Percentiles rank a stretch among this genome's conserved stretches.
Evolutionary conservation across 2,113 vertebrate genomes (phyloP).

Genomic region (Scomber scombrus): DNA sequence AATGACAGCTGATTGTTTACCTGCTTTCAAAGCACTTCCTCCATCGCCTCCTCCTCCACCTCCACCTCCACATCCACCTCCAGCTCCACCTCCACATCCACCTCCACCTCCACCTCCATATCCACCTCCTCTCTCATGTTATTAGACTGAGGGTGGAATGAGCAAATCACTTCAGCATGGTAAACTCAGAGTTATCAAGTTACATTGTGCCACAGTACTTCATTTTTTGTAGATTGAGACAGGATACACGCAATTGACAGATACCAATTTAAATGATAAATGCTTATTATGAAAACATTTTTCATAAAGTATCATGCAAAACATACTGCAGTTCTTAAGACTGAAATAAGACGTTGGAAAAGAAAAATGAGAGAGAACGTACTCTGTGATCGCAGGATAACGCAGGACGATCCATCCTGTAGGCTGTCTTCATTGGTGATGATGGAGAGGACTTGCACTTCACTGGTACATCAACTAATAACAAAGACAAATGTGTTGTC

Average conservation of each 20-base stretch:
- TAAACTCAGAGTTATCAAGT: background rate
- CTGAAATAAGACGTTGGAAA: background rate
- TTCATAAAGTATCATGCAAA: background rate
- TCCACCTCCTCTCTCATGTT: conserved; percentile 28
- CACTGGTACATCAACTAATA: conserved; percentile 75
- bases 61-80: no score
- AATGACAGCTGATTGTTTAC: conserved; percentile 42
- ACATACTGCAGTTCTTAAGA: no score
- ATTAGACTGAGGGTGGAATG: conserved; percentile 18
- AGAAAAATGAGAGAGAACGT: conserved; percentile 34
- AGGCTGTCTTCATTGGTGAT: conserved; percentile 85
- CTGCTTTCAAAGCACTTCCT: conserved; percentile 23
- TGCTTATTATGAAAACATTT: background rate
- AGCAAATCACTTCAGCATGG: background rate
- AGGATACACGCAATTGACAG: background rate
- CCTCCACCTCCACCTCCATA: background rate
- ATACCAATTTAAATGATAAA: background rate
- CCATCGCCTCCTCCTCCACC: background rate
- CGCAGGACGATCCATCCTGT: conserved; percentile 84
- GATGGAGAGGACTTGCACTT: conserved; percentile 87
- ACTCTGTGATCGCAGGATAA: conserved; percentile 86
- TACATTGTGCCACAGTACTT: background rate
- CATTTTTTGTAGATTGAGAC: background rate
- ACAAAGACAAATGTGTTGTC: background rate
- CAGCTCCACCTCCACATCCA: no score